Evolutionary conservation across 1,140 invertebrate species (phyloP).

Genomic region (Tetranychus urticae): DNA sequence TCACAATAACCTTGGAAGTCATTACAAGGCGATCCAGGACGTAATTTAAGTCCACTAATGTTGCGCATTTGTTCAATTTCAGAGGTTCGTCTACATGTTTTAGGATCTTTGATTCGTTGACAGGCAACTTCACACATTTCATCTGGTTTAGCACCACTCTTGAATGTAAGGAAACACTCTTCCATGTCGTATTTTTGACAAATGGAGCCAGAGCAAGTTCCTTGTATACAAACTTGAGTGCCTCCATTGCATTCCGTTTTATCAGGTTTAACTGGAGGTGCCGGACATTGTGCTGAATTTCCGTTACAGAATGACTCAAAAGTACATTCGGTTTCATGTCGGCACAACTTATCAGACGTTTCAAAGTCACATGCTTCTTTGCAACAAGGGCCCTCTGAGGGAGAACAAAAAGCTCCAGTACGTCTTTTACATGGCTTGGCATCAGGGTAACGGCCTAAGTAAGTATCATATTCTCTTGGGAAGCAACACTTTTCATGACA

Average conservation of each 20-base stretch:
- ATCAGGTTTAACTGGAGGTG: constrained; percentile 42
- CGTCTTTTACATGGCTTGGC: constrained; percentile 44
- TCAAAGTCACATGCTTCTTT: constrained; percentile 49
- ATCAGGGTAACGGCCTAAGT: constrained; percentile 39
- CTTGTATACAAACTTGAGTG: constrained; percentile 62
- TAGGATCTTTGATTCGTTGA: constrained; percentile 47
- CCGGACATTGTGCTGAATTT: constrained; percentile 38
- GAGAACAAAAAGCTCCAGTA: constrained; percentile 47
- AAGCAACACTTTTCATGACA: constrained; percentile 86
- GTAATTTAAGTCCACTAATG: constrained; percentile 54
- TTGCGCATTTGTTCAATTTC: constrained; percentile 46
- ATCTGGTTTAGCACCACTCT: constrained; percentile 38
- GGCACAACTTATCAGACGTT: constrained; percentile 31
- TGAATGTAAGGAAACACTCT: constrained; percentile 85
- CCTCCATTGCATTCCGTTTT: constrained; percentile 63
- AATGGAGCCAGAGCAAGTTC: constrained; percentile 82
- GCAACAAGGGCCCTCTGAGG: constrained; percentile 90
- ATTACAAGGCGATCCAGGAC: constrained; percentile 86
- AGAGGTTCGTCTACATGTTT: constrained; percentile 59
- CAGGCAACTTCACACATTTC: constrained; percentile 90
- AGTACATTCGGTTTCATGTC: constrained; percentile 65
- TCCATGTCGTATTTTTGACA: constrained; percentile 79
- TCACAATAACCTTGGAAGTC: constrained; percentile 98
- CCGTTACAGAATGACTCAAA: constrained; percentile 53
- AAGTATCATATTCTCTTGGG: constrained; percentile 41